Evolutionary conservation across 2,888 invertebrate genomes (phyloP).

Genomic region (Eilema caniola): DNA sequence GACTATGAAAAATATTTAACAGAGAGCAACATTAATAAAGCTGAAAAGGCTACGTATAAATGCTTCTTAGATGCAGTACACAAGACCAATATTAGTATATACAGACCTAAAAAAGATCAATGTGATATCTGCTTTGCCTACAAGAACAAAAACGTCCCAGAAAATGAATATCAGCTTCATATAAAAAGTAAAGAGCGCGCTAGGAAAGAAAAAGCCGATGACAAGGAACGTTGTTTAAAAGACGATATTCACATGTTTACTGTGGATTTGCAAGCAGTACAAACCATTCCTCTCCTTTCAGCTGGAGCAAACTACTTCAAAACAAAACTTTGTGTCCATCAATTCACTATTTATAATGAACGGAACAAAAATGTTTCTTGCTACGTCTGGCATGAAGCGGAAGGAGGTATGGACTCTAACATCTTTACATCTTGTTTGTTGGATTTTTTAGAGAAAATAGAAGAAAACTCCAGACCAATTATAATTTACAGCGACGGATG

Average conservation of each 20-base stretch:
- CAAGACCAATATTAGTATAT: conserved; percentile 15
- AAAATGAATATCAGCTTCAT: conserved; percentile 15
- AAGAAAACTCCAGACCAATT: too few species aligned
- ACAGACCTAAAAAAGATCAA: conserved; percentile 17
- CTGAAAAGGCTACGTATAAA: conserved; percentile 5
- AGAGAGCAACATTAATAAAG: conserved; percentile 10
- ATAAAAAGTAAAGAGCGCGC: conserved; percentile 16
- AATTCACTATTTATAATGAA: conserved; percentile 22
- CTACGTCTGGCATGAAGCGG: conserved; percentile 23
- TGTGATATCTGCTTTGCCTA: conserved; percentile 18
- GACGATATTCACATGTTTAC: too few species aligned
- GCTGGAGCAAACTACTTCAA: conserved; percentile 8
- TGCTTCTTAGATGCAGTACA: conserved; percentile 2
- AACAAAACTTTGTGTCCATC: conserved; percentile 15
- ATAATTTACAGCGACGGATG: too few species aligned
- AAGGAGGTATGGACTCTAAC: conserved; percentile 13
- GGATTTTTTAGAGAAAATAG: conserved; percentile 2
- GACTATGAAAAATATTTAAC: conserved; percentile 15
- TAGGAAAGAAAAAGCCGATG: conserved; percentile 11
- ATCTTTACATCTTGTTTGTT: conserved; percentile 8
- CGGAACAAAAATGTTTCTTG: conserved; percentile 1
- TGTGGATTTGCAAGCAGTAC: too few species aligned
- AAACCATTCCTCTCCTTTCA: too few species aligned
- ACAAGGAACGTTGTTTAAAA: too few species aligned
- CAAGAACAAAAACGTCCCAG: conserved; percentile 22